These are phyloP conservation scores for Drosophila repleta DNA, from an alignment of 1,140 invertebrate genomes.

Conservation along the genomic window DNA sequence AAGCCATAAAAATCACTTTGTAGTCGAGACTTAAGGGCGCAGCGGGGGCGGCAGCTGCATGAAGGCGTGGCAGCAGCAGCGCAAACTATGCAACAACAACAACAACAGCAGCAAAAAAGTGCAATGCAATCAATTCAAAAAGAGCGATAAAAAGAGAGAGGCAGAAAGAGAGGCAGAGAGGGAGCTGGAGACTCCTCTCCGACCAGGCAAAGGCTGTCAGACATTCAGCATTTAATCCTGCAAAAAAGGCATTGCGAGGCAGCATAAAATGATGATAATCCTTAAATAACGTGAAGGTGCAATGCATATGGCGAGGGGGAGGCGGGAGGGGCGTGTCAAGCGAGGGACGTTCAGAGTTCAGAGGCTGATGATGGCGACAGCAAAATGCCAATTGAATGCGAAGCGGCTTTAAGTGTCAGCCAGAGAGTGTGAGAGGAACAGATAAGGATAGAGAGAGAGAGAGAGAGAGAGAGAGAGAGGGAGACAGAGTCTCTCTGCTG, in stretches of 20 bases:
- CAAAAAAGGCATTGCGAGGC: conserved; percentile 78
- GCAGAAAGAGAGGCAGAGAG: neutral
- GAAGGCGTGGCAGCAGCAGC: conserved; percentile 66
- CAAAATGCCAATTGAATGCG: conserved; percentile 79
- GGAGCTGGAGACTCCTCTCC: too few species aligned
- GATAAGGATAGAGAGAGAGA: conserved; percentile 16
- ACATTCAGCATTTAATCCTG: conserved; percentile 77
- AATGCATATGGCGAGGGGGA: neutral
- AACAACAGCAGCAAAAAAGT: conserved; percentile 43
- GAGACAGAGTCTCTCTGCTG: too few species aligned
- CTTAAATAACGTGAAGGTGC: conserved; percentile 71
- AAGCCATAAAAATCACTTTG: conserved; percentile 81
- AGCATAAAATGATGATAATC: conserved; percentile 80
- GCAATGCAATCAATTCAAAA: conserved; percentile 80
- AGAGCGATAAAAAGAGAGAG: conserved; percentile 29
- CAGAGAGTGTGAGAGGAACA: conserved; percentile 33
- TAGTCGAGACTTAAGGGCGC: conserved; percentile 34
- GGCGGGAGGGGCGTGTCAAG: neutral
- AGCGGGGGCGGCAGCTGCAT: conserved; percentile 26
- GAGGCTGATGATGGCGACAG: conserved; percentile 65
- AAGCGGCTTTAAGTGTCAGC: conserved; percentile 68
- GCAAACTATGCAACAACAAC: conserved; percentile 75
- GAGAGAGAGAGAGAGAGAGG: conserved; percentile 11
- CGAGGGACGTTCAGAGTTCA: neutral
- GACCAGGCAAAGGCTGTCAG: conserved; percentile 27